A percentile compares a stretch with the other conserved stretches of the same genome.
Conservation (phyloP, 2,113 vertebrate genomes). For the Natator depressus region DNA sequence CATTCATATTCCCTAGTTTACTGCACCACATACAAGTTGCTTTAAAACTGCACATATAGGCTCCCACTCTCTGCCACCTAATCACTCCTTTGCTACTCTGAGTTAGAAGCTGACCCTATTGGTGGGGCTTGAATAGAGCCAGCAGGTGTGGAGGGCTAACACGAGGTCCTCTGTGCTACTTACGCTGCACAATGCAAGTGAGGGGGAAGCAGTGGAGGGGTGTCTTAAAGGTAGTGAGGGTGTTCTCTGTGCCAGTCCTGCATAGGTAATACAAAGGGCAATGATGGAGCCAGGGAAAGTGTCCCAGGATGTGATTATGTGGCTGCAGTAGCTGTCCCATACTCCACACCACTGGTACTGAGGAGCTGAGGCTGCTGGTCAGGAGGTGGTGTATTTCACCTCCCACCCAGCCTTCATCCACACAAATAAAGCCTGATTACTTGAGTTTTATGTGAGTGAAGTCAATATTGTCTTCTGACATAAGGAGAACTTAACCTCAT, state of each 20-base stretch:
- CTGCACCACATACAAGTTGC: slow-evolving; percentile 22
- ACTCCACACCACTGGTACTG: background rate
- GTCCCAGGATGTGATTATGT: accelerated
- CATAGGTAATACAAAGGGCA: background rate
- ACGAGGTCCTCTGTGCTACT: background rate
- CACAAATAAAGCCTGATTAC: background rate
- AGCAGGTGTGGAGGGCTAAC: background rate
- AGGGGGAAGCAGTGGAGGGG: background rate
- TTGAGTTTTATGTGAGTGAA: background rate
- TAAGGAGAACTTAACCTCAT: background rate
- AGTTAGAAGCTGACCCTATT: background rate
- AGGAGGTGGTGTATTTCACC: background rate
- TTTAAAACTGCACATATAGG: background rate
- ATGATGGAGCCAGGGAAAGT: background rate
- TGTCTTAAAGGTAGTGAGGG: background rate
- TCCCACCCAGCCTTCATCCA: background rate
- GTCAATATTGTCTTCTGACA: background rate
- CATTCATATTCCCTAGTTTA: background rate
- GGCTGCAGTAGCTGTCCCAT: background rate
- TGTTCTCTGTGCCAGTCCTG: background rate
- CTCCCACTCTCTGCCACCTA: background rate
- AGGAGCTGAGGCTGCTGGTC: background rate
- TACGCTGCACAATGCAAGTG: background rate
- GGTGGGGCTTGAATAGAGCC: background rate
- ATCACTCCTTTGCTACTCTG: background rate